Evolutionary conservation across 2,113 vertebrate genomes (phyloP).

Genomic region (Acinonyx jubatus): DNA sequence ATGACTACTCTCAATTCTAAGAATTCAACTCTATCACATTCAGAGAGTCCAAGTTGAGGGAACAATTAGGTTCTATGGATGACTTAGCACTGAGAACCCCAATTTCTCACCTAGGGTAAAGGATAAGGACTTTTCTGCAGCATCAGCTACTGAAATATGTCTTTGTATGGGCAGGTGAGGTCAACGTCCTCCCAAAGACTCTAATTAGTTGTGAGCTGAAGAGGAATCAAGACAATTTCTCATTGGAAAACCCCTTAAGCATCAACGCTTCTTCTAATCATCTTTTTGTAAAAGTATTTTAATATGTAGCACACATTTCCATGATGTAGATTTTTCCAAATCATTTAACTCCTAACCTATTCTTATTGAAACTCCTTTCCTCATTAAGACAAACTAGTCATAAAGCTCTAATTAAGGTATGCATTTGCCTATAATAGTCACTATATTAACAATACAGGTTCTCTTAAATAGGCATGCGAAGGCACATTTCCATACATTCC

Average conservation of each 20-base stretch:
- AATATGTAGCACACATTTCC: conserved; percentile 27
- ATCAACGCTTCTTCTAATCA: not conserved
- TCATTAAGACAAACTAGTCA: conserved; percentile 4
- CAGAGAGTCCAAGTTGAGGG: not conserved
- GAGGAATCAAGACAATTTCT: not conserved
- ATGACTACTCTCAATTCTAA: not conserved
- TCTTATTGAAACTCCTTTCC: conserved; percentile 36
- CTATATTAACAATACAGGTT: not conserved
- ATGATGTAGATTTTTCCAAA: not conserved
- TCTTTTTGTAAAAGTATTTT: conserved; percentile 25
- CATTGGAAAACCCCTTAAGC: not conserved
- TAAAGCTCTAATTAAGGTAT: not conserved
- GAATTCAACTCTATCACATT: conserved; percentile 11
- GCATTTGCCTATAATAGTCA: not conserved
- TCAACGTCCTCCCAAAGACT: not conserved
- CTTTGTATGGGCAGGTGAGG: not conserved
- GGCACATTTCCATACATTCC: not conserved
- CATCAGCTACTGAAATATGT: not conserved
- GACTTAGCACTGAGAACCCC: not conserved
- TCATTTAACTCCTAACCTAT: not conserved
- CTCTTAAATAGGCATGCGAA: not conserved
- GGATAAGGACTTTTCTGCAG: not conserved
- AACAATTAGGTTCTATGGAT: not conserved
- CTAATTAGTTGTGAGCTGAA: not conserved
- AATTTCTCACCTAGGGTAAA: not conserved